phyloP scores from a whole-genome alignment of 2,888 invertebrate species.

The Tinea semifulvella region DNA sequence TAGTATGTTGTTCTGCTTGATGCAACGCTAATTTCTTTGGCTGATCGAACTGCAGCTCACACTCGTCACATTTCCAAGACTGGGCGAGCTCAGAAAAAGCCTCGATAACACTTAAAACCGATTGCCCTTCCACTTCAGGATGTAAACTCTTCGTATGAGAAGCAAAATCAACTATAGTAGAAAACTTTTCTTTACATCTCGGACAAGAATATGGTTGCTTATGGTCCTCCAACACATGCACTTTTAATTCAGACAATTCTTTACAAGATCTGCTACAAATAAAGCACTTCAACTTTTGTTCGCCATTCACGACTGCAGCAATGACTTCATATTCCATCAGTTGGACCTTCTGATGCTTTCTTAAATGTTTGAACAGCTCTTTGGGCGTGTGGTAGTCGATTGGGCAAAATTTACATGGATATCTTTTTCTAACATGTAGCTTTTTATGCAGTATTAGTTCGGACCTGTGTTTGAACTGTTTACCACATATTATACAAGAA shows the following conservation, averaged over 20 bases:
- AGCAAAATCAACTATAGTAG: conserved; percentile 48
- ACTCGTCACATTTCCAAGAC: conserved; percentile 62
- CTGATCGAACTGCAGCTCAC: conserved; percentile 51
- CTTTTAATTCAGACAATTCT: conserved; percentile 45
- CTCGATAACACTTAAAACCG: conserved; percentile 48
- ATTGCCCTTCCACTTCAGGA: conserved; percentile 45
- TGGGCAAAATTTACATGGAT: conserved; percentile 56
- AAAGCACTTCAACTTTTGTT: conserved; percentile 48
- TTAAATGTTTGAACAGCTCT: conserved; percentile 51
- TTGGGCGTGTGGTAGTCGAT: conserved; percentile 53
- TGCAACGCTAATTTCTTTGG: conserved; percentile 44
- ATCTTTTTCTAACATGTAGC: conserved; percentile 41
- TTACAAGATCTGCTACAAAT: conserved; percentile 43
- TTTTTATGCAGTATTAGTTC: conserved; percentile 42
- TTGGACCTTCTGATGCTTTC: conserved; percentile 53
- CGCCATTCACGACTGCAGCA: conserved; percentile 47
- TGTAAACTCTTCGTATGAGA: conserved; percentile 48
- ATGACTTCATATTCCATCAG: conserved; percentile 57
- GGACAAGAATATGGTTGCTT: conserved; percentile 46
- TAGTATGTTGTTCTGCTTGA: conserved; percentile 40
- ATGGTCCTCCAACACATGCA: conserved; percentile 52
- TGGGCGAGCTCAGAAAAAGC: conserved; percentile 49
- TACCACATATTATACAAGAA: conserved; percentile 40
- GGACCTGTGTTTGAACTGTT: conserved; percentile 42
- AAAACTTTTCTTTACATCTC: conserved; percentile 39